These are phyloP conservation scores for Pandemis corylana DNA, from an alignment of 2,888 invertebrate species.

Conservation along the genomic window DNA sequence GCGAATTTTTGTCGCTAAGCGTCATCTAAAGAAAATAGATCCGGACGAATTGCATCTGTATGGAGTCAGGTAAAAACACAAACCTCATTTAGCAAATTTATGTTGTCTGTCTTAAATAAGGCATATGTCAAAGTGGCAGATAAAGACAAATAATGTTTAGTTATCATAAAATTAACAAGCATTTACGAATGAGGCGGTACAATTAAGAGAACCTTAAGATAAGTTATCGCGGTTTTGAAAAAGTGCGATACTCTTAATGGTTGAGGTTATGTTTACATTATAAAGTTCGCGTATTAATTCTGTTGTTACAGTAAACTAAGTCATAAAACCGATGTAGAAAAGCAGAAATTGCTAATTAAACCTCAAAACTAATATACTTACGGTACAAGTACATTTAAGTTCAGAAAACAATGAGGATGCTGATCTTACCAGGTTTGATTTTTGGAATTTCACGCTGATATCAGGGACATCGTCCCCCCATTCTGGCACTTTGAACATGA, in stretches of 20 bases:
- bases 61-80: background rate
- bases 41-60: too few species aligned
- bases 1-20: too few species aligned
- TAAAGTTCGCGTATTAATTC: background rate
- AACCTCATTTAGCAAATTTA: too few species aligned
- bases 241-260: background rate
- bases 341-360: background rate
- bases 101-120: too few species aligned
- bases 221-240: background rate
- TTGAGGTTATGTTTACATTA: constrained; percentile 38
- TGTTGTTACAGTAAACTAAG: background rate
- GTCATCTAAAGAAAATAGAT: too few species aligned
- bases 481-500: constrained; percentile 68
- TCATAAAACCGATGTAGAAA: background rate
- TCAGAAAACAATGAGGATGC: constrained; percentile 19
- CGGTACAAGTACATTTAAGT: background rate
- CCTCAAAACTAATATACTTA: background rate
- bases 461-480: constrained; percentile 64
- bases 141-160: too few species aligned
- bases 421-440: constrained; percentile 52
- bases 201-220: too few species aligned
- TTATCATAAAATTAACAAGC: too few species aligned
- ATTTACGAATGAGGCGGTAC: too few species aligned
- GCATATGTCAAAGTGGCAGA: too few species aligned
- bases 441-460: constrained; percentile 52